phyloP scores from a whole-genome alignment of 2,113 vertebrate species.

The Coregonus clupeaformis region DNA sequence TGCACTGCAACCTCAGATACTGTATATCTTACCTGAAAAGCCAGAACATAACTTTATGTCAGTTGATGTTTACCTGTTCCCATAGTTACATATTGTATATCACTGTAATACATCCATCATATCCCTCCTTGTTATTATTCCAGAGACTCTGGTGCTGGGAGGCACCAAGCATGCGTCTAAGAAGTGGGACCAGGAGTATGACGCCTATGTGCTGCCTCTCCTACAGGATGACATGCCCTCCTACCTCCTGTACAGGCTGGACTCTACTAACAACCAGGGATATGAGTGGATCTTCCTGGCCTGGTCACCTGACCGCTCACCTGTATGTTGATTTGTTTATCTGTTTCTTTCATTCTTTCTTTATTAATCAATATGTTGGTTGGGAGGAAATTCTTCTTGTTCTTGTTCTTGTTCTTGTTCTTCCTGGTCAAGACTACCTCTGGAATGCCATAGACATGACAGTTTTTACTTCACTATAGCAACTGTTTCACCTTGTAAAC shows the following conservation, averaged over 20 bases:
- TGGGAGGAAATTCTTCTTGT: no score
- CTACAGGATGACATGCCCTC: conserved; percentile 84
- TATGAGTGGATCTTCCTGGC: conserved; percentile 89
- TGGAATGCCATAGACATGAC: no score
- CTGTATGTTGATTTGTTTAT: conserved; percentile 53
- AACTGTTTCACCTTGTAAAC: no score
- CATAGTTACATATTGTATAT: no score
- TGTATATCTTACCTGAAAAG: no score
- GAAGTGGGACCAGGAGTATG: conserved; percentile 87
- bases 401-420: no score
- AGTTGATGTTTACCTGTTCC: no score
- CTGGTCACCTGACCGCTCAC: conserved; percentile 87
- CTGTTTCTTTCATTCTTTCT: not conserved
- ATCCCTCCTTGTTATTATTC: conserved; percentile 10
- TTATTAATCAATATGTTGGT: no score
- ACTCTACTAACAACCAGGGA: conserved; percentile 87
- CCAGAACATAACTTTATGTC: no score
- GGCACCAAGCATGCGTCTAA: conserved; percentile 64
- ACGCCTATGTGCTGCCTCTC: conserved; percentile 79
- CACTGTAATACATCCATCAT: not conserved
- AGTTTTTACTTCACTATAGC: no score
- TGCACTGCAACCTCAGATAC: no score
- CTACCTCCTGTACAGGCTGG: conserved; percentile 86
- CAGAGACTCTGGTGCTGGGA: conserved; percentile 84
- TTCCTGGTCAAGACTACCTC: no score